Evolutionary conservation across 1,140 invertebrate genomes (phyloP).

Genomic region (Sarcophaga bullata): DNA sequence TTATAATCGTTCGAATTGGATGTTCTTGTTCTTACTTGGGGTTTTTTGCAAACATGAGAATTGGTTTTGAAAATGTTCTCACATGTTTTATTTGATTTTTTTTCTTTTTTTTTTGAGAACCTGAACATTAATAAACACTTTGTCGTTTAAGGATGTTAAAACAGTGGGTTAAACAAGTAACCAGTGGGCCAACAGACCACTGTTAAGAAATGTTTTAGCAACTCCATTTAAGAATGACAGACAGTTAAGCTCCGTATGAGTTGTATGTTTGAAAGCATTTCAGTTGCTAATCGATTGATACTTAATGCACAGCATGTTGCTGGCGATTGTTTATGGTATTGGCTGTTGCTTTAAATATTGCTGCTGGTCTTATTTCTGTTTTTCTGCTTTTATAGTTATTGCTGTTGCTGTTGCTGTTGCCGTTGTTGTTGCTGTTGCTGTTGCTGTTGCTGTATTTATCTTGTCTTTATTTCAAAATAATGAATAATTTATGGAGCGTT

Average conservation of each 20-base stretch:
- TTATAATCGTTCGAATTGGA: background rate
- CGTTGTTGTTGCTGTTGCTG: background rate
- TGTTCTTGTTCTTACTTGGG: background rate
- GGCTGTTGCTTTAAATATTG: background rate
- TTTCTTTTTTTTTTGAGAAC: background rate
- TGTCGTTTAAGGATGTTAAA: slow-evolving; percentile 9
- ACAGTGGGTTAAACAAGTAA: background rate
- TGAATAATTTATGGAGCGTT: slow-evolving; percentile 40
- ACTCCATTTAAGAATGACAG: no score
- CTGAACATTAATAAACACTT: slow-evolving; percentile 36
- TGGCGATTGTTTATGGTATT: slow-evolving; percentile 8
- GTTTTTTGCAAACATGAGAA: slow-evolving; percentile 32
- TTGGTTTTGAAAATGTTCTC: slow-evolving; percentile 30
- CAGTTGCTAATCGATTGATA: slow-evolving; percentile 35
- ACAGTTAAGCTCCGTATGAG: background rate
- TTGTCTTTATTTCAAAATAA: slow-evolving; percentile 33
- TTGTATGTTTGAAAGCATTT: background rate
- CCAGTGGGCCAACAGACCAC: background rate
- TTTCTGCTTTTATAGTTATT: no score
- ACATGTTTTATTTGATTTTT: background rate
- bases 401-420: background rate
- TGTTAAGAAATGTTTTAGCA: no score
- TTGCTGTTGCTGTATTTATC: slow-evolving; percentile 8
- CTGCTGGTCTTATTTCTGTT: background rate
- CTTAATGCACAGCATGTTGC: slow-evolving; percentile 6